Evolutionary conservation across 2,888 invertebrate genomes (phyloP).

Genomic region (Sicus ferrugineus): DNA sequence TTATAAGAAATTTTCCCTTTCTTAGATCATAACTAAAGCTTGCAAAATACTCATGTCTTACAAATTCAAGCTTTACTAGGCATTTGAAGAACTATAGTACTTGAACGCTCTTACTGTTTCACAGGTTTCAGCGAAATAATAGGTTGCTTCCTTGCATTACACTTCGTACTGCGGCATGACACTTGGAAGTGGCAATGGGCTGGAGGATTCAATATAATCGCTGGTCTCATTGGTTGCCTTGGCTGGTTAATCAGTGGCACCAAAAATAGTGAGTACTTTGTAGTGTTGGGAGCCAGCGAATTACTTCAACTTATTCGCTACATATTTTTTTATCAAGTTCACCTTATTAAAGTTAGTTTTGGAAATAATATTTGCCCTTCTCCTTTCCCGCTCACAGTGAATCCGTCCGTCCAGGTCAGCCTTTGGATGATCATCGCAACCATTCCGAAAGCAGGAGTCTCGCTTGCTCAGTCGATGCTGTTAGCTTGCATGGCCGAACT

Average conservation of each 20-base stretch:
- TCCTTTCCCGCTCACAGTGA: constrained; percentile 47
- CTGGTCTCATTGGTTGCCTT: constrained; percentile 61
- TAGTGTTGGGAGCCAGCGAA: no score
- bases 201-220: constrained; percentile 60
- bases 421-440: constrained; percentile 63
- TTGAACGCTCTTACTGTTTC: no score
- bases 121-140: constrained; percentile 62
- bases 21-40: no score
- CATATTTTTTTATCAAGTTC: no score
- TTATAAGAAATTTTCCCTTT: no score
- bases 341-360: no score
- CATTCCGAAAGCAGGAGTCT: constrained; percentile 62
- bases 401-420: constrained; percentile 54
- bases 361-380: neutral
- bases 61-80: no score
- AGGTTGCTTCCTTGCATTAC: constrained; percentile 63
- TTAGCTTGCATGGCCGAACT: constrained; percentile 63
- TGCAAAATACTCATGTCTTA: no score
- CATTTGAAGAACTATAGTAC: no score
- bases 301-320: no score
- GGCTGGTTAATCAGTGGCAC: constrained; percentile 61
- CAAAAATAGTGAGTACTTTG: constrained; percentile 53
- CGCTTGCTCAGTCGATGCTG: constrained; percentile 64
- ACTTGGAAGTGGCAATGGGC: constrained; percentile 63
- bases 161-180: constrained; percentile 59